A percentile compares a stretch with the other conserved stretches of the same genome.
These are phyloP conservation scores for Pangasianodon hypophthalmus DNA, from an alignment of 2,113 vertebrate genomes.

Conservation along the genomic window DNA sequence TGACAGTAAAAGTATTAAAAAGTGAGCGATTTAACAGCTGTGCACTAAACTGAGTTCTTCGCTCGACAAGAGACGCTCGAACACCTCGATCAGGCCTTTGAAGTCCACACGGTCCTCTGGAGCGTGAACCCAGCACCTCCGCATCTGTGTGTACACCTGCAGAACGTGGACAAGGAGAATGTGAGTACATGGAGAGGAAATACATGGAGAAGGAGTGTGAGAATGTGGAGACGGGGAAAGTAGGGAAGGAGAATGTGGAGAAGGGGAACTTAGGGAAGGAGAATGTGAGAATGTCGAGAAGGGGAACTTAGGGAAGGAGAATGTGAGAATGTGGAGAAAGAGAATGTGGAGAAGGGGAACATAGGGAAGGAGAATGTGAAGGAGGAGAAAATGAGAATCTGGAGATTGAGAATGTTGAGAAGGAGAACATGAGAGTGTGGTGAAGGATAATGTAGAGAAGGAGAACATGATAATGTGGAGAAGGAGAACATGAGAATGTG, in stretches of 20 bases:
- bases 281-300: neutral
- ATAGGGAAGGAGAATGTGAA: neutral
- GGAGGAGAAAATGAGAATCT: neutral
- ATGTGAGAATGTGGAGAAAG: neutral
- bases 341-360: neutral
- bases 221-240: neutral
- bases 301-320: neutral
- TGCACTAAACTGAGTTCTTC: slow-evolving; percentile 35
- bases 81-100: slow-evolving; percentile 81
- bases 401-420: neutral
- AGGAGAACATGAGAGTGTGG: neutral
- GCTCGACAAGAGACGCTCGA: slow-evolving; percentile 76
- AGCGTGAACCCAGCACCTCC: slow-evolving; percentile 78
- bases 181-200: neutral
- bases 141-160: slow-evolving; percentile 81
- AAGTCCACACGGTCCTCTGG: slow-evolving; percentile 77
- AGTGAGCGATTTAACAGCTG: slow-evolving; percentile 10
- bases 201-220: neutral
- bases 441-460: neutral
- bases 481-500: neutral
- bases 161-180: neutral
- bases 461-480: neutral
- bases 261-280: no score
- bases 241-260: neutral
- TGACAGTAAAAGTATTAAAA: neutral